Evolutionary conservation across 1,140 invertebrate species (phyloP), one percentile per base, ranked within the genome.

Genomic region (Hycleus cichorii): DNA sequence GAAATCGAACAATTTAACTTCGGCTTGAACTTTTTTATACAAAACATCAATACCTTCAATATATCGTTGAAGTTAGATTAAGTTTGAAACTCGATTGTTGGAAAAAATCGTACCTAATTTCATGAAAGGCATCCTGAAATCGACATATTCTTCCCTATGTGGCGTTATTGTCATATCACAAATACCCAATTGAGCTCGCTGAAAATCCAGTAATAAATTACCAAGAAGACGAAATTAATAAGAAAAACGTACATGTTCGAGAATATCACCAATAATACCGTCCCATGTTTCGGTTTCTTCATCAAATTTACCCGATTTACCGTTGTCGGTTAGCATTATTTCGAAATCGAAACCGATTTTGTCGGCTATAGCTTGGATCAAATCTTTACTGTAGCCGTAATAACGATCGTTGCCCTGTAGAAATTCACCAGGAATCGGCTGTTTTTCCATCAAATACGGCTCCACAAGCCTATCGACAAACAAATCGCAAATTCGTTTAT

Each of bases 71-170:
- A 32, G 27, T 32, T 32, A 32, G 4, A 32, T 32, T 32, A 32
- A 32, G 27, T 32, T 32, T 32, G 27, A 32, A 32, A 32, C 4
- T 32, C 27, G 27, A 4, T 32, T 32, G 4, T 32, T 32, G 4
- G 27, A 32, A 4, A 32, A 32, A 32, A 32, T 32, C 7, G 27
- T 49, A 49, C 47, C 47, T 4, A 93, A 67, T 65, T 88, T 87
- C 91, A 95, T 94, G 63, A 94, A 95, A 0, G 93, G 93, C 69
- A 88, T 87, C 0, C 90, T 92, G 66, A 95, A 95, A 67, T 95
- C 93, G 0, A 95, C 91, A 3, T 81, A 86, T 60, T 83, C 80
- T 62, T 90, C 83, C 24, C 94, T 75, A 12, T 89, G 84, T 59
- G 87, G 89, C 0, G 91, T 96, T 63, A 97, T 96, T 0, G 93